Evolutionary conservation across 2,113 vertebrate species (phyloP), one percentile per base, ranked within the genome.

Genomic region (Parus major): DNA sequence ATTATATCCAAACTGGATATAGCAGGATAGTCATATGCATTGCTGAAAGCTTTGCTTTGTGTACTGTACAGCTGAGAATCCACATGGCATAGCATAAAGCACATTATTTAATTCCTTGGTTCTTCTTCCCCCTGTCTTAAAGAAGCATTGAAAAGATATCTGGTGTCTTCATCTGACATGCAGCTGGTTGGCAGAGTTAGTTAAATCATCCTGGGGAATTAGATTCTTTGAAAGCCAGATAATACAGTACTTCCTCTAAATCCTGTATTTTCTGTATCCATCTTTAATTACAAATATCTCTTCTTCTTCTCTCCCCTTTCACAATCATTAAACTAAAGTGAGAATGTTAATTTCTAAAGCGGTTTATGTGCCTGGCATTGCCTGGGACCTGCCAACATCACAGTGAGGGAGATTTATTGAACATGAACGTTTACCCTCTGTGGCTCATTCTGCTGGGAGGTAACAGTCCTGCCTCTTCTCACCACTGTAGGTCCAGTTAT

Each of bases 391-490:
- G 33, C 5, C 35, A 44, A 1, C 0, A 2, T 59, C 21, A 20
- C 25, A 24, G 42, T 1, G 22, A 28, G 50, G 33, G 46, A 85
- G 16, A 29, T 72, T 29, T 23, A n/a, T 5, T 46, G 55, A 39
- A 60, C 0, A 0, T 10, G 11, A 78, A 0, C 1, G 0, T 61
- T 76, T 5, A 4, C 31, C 18, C 15, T 53, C 57, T 4, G 29
- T 23, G 61, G 15, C 28, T 79, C 3, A 3, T 72, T 19, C 29
- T 15, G 2, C 53, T 28, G 25, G 46, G 23, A 68, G n/a, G 61
- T 17, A 15, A 46, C 33, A 15, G 23, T 25, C 19, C 33, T 39
- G 66, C 18, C 18, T 64, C 61, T 60, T 72, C 46, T 33, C 66
- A 49, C 70, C 24, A 14, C 73, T 36, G 15, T 13, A 33, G 23